These are phyloP conservation scores for Lasius platythorax DNA, from an alignment of 2,888 invertebrate species.

Conservation along the genomic window DNA sequence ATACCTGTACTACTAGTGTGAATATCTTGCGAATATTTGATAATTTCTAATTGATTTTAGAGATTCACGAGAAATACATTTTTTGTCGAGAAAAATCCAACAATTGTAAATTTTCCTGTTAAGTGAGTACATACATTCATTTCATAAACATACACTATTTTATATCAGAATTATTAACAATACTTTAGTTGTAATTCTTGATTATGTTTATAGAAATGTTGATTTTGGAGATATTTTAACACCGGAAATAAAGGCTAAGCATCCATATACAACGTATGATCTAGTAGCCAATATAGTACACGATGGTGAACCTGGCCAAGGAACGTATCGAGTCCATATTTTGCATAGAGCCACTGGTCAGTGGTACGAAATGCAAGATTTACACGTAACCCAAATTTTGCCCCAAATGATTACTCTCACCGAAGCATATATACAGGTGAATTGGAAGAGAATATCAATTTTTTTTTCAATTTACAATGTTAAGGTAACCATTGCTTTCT, in stretches of 20 bases:
- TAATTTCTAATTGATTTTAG: constrained; percentile 82
- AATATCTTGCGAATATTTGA: background rate
- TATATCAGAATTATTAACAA: background rate
- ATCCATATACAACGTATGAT: constrained; percentile 96
- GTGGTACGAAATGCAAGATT: constrained; percentile 94
- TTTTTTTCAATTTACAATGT: background rate
- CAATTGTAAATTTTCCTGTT: constrained; percentile 99
- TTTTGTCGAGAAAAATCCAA: constrained; percentile 99
- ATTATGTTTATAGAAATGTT: constrained; percentile 91
- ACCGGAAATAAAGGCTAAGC: constrained; percentile 92
- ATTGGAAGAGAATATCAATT: background rate
- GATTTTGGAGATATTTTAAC: constrained; percentile 98
- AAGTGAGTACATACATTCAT: constrained; percentile 90
- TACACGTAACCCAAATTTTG: constrained; percentile 98
- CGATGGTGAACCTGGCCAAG: constrained; percentile 98
- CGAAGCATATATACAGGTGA: constrained; percentile 98
- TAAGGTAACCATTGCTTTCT: background rate
- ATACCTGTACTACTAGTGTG: background rate
- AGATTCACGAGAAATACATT: constrained; percentile 99
- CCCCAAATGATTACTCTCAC: constrained; percentile 99
- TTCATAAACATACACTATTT: background rate
- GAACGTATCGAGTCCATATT: constrained; percentile 97
- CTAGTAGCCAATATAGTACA: constrained; percentile 99
- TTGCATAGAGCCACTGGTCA: constrained; percentile 95
- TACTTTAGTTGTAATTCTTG: constrained; percentile 15